Base-by-base conservation (phyloP, 2,113 vertebrate species). In the Chamaea fasciata region DNA sequence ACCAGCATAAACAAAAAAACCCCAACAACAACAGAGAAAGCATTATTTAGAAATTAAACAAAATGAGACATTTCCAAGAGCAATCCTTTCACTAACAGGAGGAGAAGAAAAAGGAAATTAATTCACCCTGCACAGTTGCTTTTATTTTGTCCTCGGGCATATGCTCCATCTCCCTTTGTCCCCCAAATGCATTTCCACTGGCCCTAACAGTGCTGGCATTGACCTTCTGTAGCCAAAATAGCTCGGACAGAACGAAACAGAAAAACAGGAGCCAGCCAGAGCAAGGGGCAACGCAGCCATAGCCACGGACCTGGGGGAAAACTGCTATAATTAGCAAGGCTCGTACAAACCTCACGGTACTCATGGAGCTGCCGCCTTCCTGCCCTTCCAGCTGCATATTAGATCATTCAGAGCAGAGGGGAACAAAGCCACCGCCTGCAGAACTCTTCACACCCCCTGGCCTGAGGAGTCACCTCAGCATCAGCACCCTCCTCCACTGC, bases 41-140 rank as follows among this genome's bases (percentile, higher is more conserved):
- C 75, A 93, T 85, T 93, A 87, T 92, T 89, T 94, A 88, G 59
- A 88, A 90, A 93, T 69, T 31, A 95, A 91, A 92, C 26, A 64
- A 92, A 95, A 79, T 47, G 35, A 90, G 59, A 50, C 21, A 27
- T 87, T 94, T 92, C 79, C 75, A 65, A 87, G 87, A 87, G n/a
- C 30, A 76, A 77, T 57, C 50, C 75, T 90, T 95, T 90, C 82
- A 73, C 60, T 65, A 70, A 56, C 56, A 83, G 78, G 31, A 95
- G 79, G 37, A 84, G 41, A 63, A 91, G 31, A 68, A 89, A 95
- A 68, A 73, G 50, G 82, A 91, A 95, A 95, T 30, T 26, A 73
- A 90, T 90, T 95, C 65, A 56, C 67, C 37, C 70, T 6, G 63
- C 59, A 69, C 20, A 31, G 49, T 64, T 86, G 70, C 37, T 89